These are phyloP conservation scores for Sprattus sprattus DNA, from an alignment of 2,113 vertebrate species.

Conservation along the genomic window DNA sequence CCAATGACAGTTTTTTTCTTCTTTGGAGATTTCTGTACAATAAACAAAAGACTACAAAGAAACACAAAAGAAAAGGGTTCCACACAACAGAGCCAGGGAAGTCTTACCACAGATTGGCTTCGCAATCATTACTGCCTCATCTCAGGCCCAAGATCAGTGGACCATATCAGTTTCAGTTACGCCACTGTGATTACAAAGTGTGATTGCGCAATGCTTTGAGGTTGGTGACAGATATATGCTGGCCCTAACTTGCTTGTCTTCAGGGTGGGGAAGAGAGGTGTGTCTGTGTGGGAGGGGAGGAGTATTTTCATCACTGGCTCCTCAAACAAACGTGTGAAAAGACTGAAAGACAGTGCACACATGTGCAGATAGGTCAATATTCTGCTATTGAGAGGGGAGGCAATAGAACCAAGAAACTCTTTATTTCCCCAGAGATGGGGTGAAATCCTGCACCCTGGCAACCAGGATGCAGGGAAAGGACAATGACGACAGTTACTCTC, in stretches of 20 bases:
- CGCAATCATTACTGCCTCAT: background rate
- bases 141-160: background rate
- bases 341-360: background rate
- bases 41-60: background rate
- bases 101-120: background rate
- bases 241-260: background rate
- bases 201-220: slow-evolving; percentile 15
- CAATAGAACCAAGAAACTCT: background rate
- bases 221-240: slow-evolving; percentile 31
- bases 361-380: background rate
- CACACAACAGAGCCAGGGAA: background rate
- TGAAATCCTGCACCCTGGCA: slow-evolving; percentile 7
- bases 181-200: background rate
- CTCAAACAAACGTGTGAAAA: background rate
- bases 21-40: background rate
- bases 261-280: background rate
- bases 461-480: background rate
- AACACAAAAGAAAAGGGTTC: background rate
- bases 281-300: background rate
- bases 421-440: background rate
- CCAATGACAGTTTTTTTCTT: background rate
- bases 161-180: background rate
- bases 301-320: background rate
- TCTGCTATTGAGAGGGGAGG: background rate
- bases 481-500: background rate